Percentiles rank a stretch among this genome's conserved stretches.
These are phyloP conservation scores for Gobiocypris rarus DNA, from an alignment of 2,113 vertebrate species.

Conservation along the genomic window DNA sequence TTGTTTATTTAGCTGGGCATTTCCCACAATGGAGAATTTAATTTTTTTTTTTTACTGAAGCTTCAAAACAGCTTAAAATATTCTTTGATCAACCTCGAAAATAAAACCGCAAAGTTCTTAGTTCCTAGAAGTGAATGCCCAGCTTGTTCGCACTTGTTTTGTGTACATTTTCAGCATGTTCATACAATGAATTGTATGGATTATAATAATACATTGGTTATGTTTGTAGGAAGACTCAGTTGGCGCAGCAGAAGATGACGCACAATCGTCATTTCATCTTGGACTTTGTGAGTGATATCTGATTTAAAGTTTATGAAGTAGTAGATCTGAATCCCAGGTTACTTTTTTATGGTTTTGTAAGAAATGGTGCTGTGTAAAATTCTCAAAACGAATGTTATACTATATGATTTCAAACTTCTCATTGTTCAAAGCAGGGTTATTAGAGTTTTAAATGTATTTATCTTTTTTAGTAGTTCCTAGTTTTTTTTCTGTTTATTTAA, in stretches of 20 bases:
- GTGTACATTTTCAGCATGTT: not conserved
- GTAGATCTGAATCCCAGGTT: not conserved
- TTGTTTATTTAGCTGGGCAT: conserved; percentile 18
- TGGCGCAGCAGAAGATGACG: conserved; percentile 67
- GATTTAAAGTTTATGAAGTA: not conserved
- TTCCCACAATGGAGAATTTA: not conserved
- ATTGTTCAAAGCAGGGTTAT: not conserved
- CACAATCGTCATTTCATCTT: conserved; percentile 65
- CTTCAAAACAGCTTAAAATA: not conserved
- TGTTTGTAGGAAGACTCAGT: conserved; percentile 72
- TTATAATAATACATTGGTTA: not conserved
- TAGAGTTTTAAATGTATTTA: not conserved
- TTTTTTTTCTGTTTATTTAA: not conserved
- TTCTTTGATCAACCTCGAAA: not conserved
- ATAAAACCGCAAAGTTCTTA: not conserved
- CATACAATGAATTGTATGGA: not conserved
- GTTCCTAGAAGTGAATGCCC: not conserved
- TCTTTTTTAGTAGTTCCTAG: not conserved
- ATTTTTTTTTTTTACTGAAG: not conserved
- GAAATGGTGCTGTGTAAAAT: not conserved
- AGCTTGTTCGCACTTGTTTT: not conserved
- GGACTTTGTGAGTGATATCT: conserved; percentile 70
- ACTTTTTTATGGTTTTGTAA: not conserved
- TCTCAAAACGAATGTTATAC: not conserved
- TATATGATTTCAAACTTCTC: not conserved